Conservation (phyloP, 2,888 invertebrate genomes). For the Mythimna lalbum region DNA sequence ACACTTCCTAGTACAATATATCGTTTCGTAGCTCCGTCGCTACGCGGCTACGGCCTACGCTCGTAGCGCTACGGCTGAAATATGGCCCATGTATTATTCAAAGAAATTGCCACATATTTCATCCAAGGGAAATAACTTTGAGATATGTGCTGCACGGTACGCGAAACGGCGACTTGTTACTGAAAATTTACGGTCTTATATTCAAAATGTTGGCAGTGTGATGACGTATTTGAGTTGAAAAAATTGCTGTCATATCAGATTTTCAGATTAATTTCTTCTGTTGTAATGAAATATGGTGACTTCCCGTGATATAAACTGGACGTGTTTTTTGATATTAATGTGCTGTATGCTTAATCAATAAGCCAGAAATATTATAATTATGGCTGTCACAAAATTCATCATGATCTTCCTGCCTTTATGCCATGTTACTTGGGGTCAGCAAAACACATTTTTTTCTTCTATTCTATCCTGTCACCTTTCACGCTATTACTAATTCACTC, state of each 20-base stretch:
- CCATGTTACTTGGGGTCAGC: too few relatives aligned
- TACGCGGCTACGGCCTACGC: slow-evolving; percentile 75
- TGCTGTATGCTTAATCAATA: not conserved
- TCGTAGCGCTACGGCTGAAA: slow-evolving; percentile 85
- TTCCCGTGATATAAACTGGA: not conserved
- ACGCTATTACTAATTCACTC: too few relatives aligned
- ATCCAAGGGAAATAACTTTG: slow-evolving; percentile 90
- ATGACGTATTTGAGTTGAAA: slow-evolving; percentile 57
- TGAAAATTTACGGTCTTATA: slow-evolving; percentile 60
- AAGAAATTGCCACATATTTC: slow-evolving; percentile 92
- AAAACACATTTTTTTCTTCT: too few relatives aligned
- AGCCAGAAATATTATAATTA: too few relatives aligned
- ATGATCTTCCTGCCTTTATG: not conserved
- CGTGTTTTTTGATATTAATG: not conserved
- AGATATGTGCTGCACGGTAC: slow-evolving; percentile 81
- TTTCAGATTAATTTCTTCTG: slow-evolving; percentile 42
- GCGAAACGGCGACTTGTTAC: slow-evolving; percentile 68
- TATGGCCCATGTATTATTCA: slow-evolving; percentile 92
- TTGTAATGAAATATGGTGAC: slow-evolving; percentile 16
- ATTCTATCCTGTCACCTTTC: too few relatives aligned
- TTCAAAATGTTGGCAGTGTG: slow-evolving; percentile 58
- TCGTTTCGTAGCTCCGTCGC: slow-evolving; percentile 60
- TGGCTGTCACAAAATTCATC: not conserved
- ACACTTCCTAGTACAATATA: slow-evolving; percentile 70
- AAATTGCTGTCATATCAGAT: slow-evolving; percentile 40